Conservation (phyloP, 2,888 invertebrate species). For the Drosophila limbata region DNA sequence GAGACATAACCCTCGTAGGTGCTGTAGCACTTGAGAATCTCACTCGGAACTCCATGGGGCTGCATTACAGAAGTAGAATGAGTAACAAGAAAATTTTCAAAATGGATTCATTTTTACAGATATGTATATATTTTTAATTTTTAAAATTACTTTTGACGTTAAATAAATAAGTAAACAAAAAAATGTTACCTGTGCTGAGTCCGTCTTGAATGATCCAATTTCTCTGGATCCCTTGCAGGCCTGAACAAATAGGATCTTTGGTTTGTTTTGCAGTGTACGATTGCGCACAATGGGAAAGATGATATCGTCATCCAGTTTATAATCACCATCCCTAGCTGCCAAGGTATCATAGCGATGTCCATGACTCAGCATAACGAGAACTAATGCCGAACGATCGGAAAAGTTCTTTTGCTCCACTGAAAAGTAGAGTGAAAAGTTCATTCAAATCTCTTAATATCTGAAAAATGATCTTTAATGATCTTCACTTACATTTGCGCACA, state of each 20-base stretch:
- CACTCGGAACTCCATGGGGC: constrained; percentile 76
- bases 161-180: no score
- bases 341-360: constrained; percentile 80
- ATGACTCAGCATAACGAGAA: constrained; percentile 83
- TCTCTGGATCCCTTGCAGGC: constrained; percentile 84
- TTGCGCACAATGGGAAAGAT: constrained; percentile 83
- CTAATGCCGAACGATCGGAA: constrained; percentile 77
- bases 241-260: constrained; percentile 84
- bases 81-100: background rate
- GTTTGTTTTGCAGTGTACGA: constrained; percentile 78
- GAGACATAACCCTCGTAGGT: constrained; percentile 85
- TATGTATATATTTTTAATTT: no score
- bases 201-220: constrained; percentile 72
- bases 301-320: constrained; percentile 81
- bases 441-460: background rate
- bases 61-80: constrained; percentile 6
- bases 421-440: background rate
- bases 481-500: constrained; percentile 81
- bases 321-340: constrained; percentile 81
- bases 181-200: constrained; percentile 60
- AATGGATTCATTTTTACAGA: background rate
- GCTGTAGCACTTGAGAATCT: constrained; percentile 84
- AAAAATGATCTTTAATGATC: background rate
- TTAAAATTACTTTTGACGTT: no score
- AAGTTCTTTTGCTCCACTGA: constrained; percentile 81